Base-by-base conservation (phyloP, 2,113 vertebrate genomes). In the Elgaria multicarinata region DNA sequence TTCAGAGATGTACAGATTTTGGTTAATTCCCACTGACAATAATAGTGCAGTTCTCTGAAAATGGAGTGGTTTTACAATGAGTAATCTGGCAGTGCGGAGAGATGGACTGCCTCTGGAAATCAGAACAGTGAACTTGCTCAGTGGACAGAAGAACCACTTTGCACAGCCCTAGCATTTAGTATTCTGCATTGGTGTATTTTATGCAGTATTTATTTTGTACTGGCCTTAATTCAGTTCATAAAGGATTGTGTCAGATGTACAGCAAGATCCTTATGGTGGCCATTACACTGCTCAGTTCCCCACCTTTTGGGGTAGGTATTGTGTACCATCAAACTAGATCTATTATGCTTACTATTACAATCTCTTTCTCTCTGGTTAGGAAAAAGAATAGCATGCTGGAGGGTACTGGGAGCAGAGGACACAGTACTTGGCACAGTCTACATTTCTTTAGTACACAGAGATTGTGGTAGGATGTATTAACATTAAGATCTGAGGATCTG, bases 281-380 rank as follows among this genome's bases (percentile, higher is more conserved):
- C 94, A 92, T 69, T 88, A 88, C 91, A 67, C 89, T 44, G 0
- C 0, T 89, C 95, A 91, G 64, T 92, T 93, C 94, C 74, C 42
- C 94, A 66, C 58, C 26, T 39, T 2, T 14, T 46, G 4, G 0
- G 1, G 88, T 93, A 84, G n/a, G 4, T 64, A 18, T 72, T 78
- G 90, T 92, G n/a, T 92, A 82, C 20, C 53, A 76, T 50, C 91
- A 69, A 92, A 58, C 53, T 78, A 83, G 88, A 91, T 69, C 90
- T 90, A 78, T 87, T 79, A 83, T 79, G 64, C 92, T 91, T 64
- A 64, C 90, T 81, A 90, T 81, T 46, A 89, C 83, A 69, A 83
- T 78, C 71, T 88, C 84, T 89, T 55, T 76, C 92, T 85, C 85
- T 90, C 66, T 79, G 90, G 75, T n/a, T 44, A 87, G 82, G 0